Evolutionary conservation across 2,113 vertebrate genomes (phyloP).

Genomic region (Balaeniceps rex): DNA sequence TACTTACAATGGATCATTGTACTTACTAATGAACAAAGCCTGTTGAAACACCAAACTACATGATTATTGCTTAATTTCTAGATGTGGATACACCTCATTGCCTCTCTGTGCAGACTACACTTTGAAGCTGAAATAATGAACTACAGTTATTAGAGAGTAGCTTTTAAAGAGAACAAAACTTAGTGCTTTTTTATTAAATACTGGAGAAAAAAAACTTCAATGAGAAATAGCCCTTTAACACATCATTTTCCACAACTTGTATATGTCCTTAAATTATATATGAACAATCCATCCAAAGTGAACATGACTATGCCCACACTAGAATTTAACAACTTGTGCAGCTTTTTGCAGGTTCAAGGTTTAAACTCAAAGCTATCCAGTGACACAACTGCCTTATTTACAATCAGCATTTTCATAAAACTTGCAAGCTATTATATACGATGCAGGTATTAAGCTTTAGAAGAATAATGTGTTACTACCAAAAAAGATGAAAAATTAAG

Average conservation of each 20-base stretch:
- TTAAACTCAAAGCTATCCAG: background rate
- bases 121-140: conserved; percentile 64
- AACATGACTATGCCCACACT: background rate
- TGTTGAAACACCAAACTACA: conserved; percentile 58
- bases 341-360: background rate
- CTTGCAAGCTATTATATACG: background rate
- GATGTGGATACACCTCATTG: conserved; percentile 61
- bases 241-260: background rate
- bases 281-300: background rate
- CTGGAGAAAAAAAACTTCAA: background rate
- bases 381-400: background rate
- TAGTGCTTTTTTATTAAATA: conserved; percentile 41
- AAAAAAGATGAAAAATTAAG: background rate
- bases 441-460: background rate
- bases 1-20: conserved; percentile 59
- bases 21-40: conserved; percentile 53
- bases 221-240: conserved; percentile 15
- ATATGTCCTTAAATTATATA: background rate
- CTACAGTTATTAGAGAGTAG: conserved; percentile 46
- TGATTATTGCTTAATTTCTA: conserved; percentile 62
- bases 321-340: background rate
- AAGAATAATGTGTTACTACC: background rate
- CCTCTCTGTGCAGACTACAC: conserved; percentile 33
- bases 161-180: conserved; percentile 32
- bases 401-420: background rate